Base-by-base conservation (phyloP, 1,140 invertebrate genomes). In the Drosophila pectinifera region DNA sequence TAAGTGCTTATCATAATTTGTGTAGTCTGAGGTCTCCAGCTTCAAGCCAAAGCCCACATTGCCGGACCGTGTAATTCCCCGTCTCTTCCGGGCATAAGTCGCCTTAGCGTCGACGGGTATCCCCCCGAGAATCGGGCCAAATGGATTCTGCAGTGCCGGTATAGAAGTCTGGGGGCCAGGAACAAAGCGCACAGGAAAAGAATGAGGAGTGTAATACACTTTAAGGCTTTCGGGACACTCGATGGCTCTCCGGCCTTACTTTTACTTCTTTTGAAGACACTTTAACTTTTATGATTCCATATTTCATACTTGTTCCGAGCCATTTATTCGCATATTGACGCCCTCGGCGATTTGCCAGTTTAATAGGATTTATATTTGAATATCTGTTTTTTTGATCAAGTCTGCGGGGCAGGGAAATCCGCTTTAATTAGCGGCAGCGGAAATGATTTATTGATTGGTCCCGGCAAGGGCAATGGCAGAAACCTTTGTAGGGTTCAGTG, bases 1-100 rank as follows among this genome's bases (percentile, higher is more conserved):
- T 73, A 88, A 79, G 80, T 83, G 80, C 83, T 86, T 88, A 88
- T 86, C 84, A 86, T 86, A 86, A 86, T 88, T 86, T 89, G 75
- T 69, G 73, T 68, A 75, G 73, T 62, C 49, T 36, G 45, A 41
- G 20, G 26, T 22, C 16, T 13, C 41, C 11, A 26, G 13, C 13
- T 42, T 20, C 57, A 11, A 18, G 24, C 36, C 36, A 13, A 26
- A 22, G 53, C 53, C 36, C 26, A n/a, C 41, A 22, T 34, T 11
- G 41, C 41, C 28, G 26, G 18, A 10, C 62, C 39, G 36, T 68
- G 28, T 70, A 55, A 68, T 55, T 49, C 72, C 36, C 53, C 54
- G 34, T 36, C 48, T 26, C 26, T 43, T 31, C 16, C 18, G 61
- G 20, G 39, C 68, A 65, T 77, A 85, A 85, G 81, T 86, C 78